A percentile compares a stretch with the other conserved stretches of the same genome.
phyloP scores from a whole-genome alignment of 2,113 vertebrate genomes.

The Phalacrocorax carbo region DNA sequence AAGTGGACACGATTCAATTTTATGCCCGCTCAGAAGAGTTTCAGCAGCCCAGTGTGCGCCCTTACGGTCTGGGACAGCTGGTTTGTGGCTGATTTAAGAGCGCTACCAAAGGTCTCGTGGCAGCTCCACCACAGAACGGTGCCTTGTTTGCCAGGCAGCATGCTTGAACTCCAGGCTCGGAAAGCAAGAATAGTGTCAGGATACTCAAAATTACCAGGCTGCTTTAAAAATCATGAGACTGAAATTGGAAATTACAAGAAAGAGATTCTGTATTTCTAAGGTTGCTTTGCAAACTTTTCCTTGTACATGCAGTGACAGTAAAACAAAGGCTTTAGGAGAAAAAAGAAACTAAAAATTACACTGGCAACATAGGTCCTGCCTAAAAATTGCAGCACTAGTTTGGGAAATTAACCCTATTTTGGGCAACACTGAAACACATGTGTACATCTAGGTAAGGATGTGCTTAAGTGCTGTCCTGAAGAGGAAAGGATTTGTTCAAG shows the following conservation, averaged over 20 bases:
- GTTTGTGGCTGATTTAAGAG: slow-evolving; percentile 9
- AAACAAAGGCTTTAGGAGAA: neutral
- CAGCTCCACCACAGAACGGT: neutral
- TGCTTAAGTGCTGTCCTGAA: neutral
- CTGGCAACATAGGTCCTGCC: neutral
- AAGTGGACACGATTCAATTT: slow-evolving; percentile 23
- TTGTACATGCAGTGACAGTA: neutral
- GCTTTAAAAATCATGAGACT: neutral
- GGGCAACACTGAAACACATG: neutral
- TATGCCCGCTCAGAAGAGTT: neutral
- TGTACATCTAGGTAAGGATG: neutral
- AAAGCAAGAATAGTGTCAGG: neutral
- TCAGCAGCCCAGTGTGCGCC: neutral
- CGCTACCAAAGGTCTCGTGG: accelerated
- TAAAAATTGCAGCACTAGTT: neutral
- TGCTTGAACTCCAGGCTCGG: neutral
- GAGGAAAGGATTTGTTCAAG: neutral
- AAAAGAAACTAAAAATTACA: neutral
- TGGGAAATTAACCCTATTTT: neutral
- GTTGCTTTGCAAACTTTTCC: neutral
- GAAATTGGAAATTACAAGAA: neutral
- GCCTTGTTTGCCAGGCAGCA: neutral
- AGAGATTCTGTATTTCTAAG: neutral
- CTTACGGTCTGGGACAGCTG: neutral
- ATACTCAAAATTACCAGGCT: neutral